phyloP scores from a whole-genome alignment of 2,797 vertebrate species.

The Hyperoplus lanceolatus region DNA sequence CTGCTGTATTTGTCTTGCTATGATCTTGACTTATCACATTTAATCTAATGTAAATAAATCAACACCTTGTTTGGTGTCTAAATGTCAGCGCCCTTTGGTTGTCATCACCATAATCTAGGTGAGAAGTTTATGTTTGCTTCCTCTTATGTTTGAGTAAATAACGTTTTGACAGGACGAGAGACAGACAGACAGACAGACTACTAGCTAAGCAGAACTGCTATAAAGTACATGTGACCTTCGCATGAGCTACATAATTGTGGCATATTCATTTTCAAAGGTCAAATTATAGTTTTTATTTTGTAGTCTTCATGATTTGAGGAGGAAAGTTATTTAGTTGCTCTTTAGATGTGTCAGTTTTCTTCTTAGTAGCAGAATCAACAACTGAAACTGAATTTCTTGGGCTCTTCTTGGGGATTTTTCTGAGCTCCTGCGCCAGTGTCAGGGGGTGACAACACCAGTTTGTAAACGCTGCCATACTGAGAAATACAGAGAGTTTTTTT shows the following conservation, averaged over 20 bases:
- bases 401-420: no score
- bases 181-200: no score
- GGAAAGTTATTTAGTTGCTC: background rate
- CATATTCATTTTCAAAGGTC: background rate
- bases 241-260: background rate
- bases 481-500: no score
- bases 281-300: background rate
- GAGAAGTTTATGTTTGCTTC: conserved; percentile 27
- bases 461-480: no score
- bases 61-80: conserved; percentile 31
- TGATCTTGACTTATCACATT: conserved; percentile 7
- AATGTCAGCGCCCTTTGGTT: conserved; percentile 20
- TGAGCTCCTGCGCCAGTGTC: no score
- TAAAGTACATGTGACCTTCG: background rate
- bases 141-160: conserved; percentile 41
- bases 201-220: background rate
- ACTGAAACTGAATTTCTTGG: no score
- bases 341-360: background rate
- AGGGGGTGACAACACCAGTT: no score
- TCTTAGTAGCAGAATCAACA: no score
- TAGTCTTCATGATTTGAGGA: background rate
- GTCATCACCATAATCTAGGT: conserved; percentile 4
- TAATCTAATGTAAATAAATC: conserved; percentile 18
- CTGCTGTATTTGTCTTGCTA: background rate
- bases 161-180: background rate